phyloP scores from a whole-genome alignment of 2,113 vertebrate genomes.

The Platichthys flesus region DNA sequence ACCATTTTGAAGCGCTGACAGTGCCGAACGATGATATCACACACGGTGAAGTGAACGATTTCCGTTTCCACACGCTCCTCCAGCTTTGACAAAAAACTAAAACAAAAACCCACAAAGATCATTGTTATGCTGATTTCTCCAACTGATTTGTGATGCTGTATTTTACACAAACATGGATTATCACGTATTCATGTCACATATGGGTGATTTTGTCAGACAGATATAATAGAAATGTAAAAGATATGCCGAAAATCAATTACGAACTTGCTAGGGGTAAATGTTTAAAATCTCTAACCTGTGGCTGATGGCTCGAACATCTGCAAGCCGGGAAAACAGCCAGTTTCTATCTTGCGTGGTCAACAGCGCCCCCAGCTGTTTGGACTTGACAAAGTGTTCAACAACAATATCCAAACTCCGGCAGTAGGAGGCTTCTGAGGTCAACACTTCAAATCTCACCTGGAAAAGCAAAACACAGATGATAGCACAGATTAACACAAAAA shows the following conservation, averaged over 20 bases:
- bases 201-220: too few species aligned
- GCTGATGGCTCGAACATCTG: constrained; percentile 91
- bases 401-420: constrained; percentile 93
- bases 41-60: constrained; percentile 90
- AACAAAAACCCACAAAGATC: neutral
- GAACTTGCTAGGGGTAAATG: neutral
- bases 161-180: neutral
- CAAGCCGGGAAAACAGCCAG: constrained; percentile 95
- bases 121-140: neutral
- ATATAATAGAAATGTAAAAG: too few species aligned
- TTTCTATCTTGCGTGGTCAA: constrained; percentile 90
- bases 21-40: constrained; percentile 91
- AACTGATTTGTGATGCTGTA: neutral
- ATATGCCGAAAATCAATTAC: neutral
- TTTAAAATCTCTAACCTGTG: constrained; percentile 81
- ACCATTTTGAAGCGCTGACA: constrained; percentile 88
- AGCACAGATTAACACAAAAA: neutral
- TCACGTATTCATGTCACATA: too few species aligned
- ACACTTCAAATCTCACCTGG: constrained; percentile 95
- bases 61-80: constrained; percentile 92
- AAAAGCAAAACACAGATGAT: neutral
- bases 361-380: constrained; percentile 81
- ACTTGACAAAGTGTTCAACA: constrained; percentile 92
- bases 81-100: constrained; percentile 92
- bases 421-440: constrained; percentile 95